These are phyloP conservation scores for Platycnemis pennipes DNA, from an alignment of 2,888 invertebrate genomes.

Conservation along the genomic window DNA sequence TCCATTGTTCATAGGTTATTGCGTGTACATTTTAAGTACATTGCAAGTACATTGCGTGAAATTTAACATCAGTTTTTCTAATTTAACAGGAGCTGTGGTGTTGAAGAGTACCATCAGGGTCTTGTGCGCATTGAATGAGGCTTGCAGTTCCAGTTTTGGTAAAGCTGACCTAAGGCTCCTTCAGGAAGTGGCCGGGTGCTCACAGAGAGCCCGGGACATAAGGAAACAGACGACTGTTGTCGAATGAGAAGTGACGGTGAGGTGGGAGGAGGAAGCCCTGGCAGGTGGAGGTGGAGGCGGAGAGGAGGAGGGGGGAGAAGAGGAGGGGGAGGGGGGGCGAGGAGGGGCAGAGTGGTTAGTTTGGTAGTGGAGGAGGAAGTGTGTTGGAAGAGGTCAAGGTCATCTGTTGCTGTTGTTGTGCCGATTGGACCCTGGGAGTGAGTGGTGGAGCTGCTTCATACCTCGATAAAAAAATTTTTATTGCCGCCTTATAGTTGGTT, in stretches of 20 bases:
- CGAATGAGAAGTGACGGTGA: constrained; percentile 58
- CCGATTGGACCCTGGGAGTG: constrained; percentile 68
- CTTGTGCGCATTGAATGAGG: constrained; percentile 47
- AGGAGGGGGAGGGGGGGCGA: constrained; percentile 52
- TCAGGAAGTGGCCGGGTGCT: constrained; percentile 47
- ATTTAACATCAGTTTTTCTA: not conserved
- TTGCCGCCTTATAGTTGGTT: not conserved
- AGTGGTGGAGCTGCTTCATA: constrained; percentile 64
- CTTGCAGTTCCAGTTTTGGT: constrained; percentile 14
- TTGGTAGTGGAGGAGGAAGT: not conserved
- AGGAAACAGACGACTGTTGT: constrained; percentile 63
- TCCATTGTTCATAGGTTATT: no score
- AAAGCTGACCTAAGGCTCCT: constrained; percentile 53
- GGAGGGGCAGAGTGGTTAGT: constrained; percentile 15
- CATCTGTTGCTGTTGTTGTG: constrained; percentile 68
- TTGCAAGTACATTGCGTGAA: no score
- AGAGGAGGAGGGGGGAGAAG: constrained; percentile 67
- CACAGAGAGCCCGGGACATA: constrained; percentile 55
- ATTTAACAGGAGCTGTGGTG: constrained; percentile 38
- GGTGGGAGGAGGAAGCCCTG: constrained; percentile 66
- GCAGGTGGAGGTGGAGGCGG: constrained; percentile 64
- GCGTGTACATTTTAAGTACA: no score
- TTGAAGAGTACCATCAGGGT: constrained; percentile 14
- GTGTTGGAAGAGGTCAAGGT: constrained; percentile 26
- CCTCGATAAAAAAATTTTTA: constrained; percentile 54